These are phyloP conservation scores for Drosophila mimetica DNA, from an alignment of 2,888 invertebrate species.

Conservation along the genomic window DNA sequence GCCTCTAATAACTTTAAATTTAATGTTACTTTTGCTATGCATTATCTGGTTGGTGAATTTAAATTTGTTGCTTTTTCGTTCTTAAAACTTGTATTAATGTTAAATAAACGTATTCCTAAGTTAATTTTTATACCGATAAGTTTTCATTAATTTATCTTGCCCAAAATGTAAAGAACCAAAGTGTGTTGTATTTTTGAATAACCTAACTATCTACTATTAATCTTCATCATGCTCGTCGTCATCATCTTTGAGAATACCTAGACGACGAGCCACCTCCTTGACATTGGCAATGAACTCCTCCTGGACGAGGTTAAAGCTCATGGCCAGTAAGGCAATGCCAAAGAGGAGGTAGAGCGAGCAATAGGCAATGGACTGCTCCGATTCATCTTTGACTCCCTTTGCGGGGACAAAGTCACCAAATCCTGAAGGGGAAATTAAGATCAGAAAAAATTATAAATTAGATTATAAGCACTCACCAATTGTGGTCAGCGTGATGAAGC, in stretches of 20 bases:
- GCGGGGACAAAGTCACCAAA: constrained; percentile 97
- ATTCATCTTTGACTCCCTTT: constrained; percentile 85
- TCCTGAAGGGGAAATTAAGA: constrained; percentile 81
- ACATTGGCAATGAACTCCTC: constrained; percentile 96
- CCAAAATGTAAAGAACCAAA: background rate
- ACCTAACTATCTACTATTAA: constrained; percentile 20
- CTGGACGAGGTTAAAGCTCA: constrained; percentile 98
- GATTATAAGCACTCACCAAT: constrained; percentile 86
- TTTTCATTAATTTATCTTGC: background rate
- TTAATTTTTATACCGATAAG: background rate
- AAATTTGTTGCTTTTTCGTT: background rate
- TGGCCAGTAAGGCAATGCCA: constrained; percentile 96
- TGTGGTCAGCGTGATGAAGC: constrained; percentile 96
- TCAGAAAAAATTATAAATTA: rapidly evolving
- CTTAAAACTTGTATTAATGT: background rate
- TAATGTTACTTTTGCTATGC: background rate
- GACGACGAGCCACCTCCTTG: constrained; percentile 92
- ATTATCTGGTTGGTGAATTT: background rate
- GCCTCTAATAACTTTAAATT: background rate
- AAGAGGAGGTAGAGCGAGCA: constrained; percentile 96
- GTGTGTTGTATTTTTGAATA: background rate
- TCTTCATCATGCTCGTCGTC: constrained; percentile 86
- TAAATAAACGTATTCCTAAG: background rate
- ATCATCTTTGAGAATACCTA: constrained; percentile 94
- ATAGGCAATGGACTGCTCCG: constrained; percentile 88